phyloP scores from a whole-genome alignment of 2,113 vertebrate genomes.

The Peromyscus californicus region DNA sequence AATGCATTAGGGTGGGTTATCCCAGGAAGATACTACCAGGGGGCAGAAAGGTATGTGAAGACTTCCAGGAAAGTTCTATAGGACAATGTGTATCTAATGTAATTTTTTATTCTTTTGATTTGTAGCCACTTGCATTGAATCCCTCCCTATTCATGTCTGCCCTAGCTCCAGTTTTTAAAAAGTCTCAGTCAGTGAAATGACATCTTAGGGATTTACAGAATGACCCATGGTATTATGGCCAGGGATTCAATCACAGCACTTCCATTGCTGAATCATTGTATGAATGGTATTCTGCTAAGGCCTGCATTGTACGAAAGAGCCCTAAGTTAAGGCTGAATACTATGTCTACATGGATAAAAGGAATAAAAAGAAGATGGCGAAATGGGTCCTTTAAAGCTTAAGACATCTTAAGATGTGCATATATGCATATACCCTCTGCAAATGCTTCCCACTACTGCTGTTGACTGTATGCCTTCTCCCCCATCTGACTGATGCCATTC shows the following conservation, averaged over 20 bases:
- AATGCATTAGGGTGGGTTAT: background rate
- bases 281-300: background rate
- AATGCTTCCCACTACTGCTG: background rate
- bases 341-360: background rate
- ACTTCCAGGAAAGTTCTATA: background rate
- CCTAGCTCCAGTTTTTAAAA: background rate
- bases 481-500: background rate
- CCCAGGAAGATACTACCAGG: background rate
- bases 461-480: background rate
- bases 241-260: accelerated
- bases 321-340: background rate
- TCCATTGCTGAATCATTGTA: background rate
- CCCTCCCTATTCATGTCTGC: background rate
- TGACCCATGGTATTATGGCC: accelerated
- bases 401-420: background rate
- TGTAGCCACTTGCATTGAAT: background rate
- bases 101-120: background rate
- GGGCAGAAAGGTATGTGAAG: no score
- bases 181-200: background rate
- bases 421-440: background rate
- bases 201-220: background rate
- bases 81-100: background rate
- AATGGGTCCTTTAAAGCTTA: background rate
- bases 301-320: background rate
- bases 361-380: background rate